Base-by-base conservation (phyloP, 2,113 vertebrate genomes). In the Pardalotus punctatus region DNA sequence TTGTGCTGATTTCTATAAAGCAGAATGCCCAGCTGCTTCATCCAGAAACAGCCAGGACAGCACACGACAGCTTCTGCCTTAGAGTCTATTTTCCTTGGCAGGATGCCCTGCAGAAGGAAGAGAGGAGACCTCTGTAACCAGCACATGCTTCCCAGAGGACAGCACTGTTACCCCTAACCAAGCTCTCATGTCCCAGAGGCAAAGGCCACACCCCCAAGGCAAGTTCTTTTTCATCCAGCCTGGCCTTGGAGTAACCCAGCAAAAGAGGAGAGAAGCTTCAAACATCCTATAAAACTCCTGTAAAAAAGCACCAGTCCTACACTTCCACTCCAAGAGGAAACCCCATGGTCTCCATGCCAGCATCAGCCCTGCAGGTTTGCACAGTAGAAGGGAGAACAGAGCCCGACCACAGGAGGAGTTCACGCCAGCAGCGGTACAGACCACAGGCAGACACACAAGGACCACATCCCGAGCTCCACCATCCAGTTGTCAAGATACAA, bases 71-170 rank as follows among this genome's bases (percentile, higher is more conserved):
- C 5, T 94, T 69, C 71, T 90, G 61, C 67, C 85, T 47, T 14
- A n/a, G 31, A 72, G 24, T 13, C 45, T 86, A 1, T 90, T 93
- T 80, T 24, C 14, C 82, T 91, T 78, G 88, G 83, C 96, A 84
- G 43, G 13, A 40, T 48, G 60, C 51, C 77, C 35, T 83, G 47
- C 64, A 66, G 51, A 81, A 88, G 57, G 67, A 22, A 76, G 24
- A 71, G 28, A 61, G 29, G n/a, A 76, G 28, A 86, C 48, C 83
- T 86, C 38, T 31, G 71, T 54, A 86, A 40, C 27, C 54, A 72
- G 94, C 70, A 64, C 33, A 29, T 50, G 81, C 38, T 72, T 82
- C 84, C 85, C 67, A 67, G 61, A 57, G 84, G 48, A 87, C 27
- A 3, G 66, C 70, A 85, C 58, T 2, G 0, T 43, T 62, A 82